Evolutionary conservation across 1,140 invertebrate genomes (phyloP).

Genomic region (Drosophila bipectinata): DNA sequence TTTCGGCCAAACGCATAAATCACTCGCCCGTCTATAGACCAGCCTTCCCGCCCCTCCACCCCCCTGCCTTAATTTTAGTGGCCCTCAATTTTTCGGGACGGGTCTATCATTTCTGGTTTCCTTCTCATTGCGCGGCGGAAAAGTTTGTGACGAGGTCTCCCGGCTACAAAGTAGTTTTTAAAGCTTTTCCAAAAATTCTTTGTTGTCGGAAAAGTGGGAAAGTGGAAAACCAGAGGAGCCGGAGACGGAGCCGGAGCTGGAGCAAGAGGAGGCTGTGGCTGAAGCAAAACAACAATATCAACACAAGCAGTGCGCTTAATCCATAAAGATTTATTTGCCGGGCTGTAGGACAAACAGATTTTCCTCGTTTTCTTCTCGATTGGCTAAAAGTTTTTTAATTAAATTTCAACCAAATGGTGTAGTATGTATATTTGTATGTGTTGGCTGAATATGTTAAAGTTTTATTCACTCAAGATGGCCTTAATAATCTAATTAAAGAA

Average conservation of each 20-base stretch:
- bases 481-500: conserved; percentile 46
- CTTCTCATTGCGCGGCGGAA: conserved; percentile 3
- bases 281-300: conserved; percentile 19
- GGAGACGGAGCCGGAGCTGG: neutral
- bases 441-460: conserved; percentile 40
- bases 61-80: neutral
- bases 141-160: conserved; percentile 22
- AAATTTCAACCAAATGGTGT: conserved; percentile 44
- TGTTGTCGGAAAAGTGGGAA: neutral
- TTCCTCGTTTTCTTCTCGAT: conserved; percentile 22
- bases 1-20: conserved; percentile 59
- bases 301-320: conserved; percentile 59
- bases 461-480: conserved; percentile 14
- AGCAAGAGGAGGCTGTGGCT: neutral
- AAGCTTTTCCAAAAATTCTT: conserved; percentile 48
- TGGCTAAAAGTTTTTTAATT: conserved; percentile 71
- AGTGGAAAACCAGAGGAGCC: neutral
- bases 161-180: conserved; percentile 67
- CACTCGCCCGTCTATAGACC: conserved; percentile 53
- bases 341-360: conserved; percentile 56
- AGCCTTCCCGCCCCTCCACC: neutral
- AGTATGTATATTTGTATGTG: conserved; percentile 6
- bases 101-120: conserved; percentile 31
- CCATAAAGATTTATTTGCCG: conserved; percentile 76
- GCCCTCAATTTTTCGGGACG: conserved; percentile 4